These are phyloP conservation scores for Cyanoramphus novaezelandiae DNA, from an alignment of 2,113 vertebrate species.

Conservation along the genomic window DNA sequence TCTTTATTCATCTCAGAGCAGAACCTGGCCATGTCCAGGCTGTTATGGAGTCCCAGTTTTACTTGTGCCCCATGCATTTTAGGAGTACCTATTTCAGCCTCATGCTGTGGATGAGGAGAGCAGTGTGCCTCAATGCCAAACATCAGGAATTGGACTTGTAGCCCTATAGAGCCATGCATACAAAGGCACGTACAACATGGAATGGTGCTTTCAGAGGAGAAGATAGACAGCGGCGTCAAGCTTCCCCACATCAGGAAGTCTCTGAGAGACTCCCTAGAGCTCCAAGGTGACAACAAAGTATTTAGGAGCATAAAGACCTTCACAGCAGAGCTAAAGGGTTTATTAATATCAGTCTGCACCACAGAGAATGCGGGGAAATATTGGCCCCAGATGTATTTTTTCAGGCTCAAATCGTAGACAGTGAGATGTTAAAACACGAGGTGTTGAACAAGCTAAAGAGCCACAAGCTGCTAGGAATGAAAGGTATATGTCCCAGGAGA, in stretches of 20 bases:
- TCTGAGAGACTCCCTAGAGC: neutral
- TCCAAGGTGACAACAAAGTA: neutral
- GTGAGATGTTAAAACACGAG: constrained; percentile 41
- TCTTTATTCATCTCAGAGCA: neutral
- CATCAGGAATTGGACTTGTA: neutral
- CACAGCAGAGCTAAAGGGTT: neutral
- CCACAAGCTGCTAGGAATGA: constrained; percentile 25
- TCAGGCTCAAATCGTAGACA: neutral
- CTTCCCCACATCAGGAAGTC: neutral
- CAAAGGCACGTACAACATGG: neutral
- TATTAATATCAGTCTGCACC: constrained; percentile 13
- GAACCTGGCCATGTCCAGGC: neutral
- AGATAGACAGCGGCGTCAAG: neutral
- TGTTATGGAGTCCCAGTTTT: neutral
- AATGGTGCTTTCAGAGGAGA: neutral
- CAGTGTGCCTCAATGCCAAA: neutral
- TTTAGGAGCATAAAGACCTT: constrained; percentile 35
- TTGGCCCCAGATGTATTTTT: constrained; percentile 44
- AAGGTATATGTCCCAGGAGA: constrained; percentile 33
- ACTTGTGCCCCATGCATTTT: neutral
- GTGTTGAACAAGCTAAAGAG: constrained; percentile 35
- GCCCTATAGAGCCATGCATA: neutral
- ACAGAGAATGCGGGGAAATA: constrained; percentile 24
- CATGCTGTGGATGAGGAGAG: neutral
- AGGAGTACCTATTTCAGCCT: neutral